These are phyloP conservation scores for Drosophila cognata DNA, from an alignment of 2,888 invertebrate genomes.

Conservation along the genomic window DNA sequence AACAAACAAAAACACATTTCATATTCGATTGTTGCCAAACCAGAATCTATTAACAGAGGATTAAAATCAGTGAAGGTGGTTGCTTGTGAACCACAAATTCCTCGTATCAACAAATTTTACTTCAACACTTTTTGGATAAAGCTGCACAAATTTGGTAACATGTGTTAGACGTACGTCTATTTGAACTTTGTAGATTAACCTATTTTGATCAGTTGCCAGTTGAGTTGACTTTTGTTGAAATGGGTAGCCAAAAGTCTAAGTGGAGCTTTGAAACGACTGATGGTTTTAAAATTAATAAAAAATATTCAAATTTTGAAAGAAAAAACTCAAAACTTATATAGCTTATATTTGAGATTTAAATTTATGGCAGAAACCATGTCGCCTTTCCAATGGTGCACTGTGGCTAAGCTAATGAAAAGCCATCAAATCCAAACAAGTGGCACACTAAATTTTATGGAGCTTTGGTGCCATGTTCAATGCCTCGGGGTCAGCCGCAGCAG, in stretches of 20 bases:
- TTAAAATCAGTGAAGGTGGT: not conserved
- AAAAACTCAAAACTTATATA: not conserved
- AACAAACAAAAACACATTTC: not conserved
- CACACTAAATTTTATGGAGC: constrained; percentile 67
- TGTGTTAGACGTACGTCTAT: not conserved
- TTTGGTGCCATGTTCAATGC: constrained; percentile 38
- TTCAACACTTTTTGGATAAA: not conserved
- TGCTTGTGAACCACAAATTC: not conserved
- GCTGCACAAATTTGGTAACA: not conserved
- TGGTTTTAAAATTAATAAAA: not conserved
- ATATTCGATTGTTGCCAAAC: not conserved
- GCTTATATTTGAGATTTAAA: not conserved
- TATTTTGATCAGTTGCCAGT: not conserved
- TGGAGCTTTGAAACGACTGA: not conserved
- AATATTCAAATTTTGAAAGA: not conserved
- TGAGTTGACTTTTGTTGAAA: not conserved
- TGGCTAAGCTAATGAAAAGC: constrained; percentile 72
- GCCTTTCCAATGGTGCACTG: not conserved
- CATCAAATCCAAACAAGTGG: constrained; percentile 75
- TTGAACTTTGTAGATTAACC: not conserved
- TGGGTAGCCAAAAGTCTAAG: not conserved
- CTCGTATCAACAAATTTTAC: not conserved
- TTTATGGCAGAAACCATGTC: not conserved
- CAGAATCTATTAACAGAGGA: not conserved
- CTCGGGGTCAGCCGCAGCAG: constrained; percentile 57